A percentile compares a stretch with the other conserved stretches of the same genome.
Evolutionary conservation across 2,113 vertebrate genomes (phyloP).

Genomic region (Donacobius atricapilla): DNA sequence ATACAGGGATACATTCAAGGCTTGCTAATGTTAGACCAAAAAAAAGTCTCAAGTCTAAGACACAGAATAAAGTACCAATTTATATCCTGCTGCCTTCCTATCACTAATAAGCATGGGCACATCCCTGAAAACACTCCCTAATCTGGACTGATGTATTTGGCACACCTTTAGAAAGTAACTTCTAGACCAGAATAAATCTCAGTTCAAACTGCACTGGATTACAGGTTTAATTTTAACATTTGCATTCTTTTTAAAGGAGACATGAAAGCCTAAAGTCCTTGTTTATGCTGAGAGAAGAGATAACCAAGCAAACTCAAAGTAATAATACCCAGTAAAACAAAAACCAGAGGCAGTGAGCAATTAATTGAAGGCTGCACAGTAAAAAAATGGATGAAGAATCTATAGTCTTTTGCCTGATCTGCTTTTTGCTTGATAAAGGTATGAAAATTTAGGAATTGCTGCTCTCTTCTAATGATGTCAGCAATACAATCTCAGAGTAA

Average conservation of each 20-base stretch:
- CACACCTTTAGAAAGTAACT: background rate
- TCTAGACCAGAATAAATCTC: background rate
- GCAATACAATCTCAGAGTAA: background rate
- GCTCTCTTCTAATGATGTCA: background rate
- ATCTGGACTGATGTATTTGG: background rate
- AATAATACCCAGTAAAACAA: background rate
- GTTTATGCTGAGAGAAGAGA: background rate
- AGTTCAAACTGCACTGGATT: background rate
- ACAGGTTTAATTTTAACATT: background rate
- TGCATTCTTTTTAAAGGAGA: background rate
- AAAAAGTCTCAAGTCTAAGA: background rate
- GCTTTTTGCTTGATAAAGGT: background rate
- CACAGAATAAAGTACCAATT: background rate
- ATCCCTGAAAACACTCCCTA: background rate
- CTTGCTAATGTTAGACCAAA: fast-evolving
- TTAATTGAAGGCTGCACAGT: background rate
- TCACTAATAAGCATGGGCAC: background rate
- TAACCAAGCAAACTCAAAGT: background rate
- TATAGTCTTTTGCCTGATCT: background rate
- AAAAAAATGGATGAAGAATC: background rate
- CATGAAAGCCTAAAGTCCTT: background rate
- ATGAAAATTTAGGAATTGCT: background rate
- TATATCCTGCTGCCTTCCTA: background rate
- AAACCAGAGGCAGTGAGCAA: background rate
- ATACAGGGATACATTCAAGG: background rate